A percentile compares a stretch with the other conserved stretches of the same genome.
Conservation (phyloP, 2,113 vertebrate genomes). For the Malaclemys terrapin region DNA sequence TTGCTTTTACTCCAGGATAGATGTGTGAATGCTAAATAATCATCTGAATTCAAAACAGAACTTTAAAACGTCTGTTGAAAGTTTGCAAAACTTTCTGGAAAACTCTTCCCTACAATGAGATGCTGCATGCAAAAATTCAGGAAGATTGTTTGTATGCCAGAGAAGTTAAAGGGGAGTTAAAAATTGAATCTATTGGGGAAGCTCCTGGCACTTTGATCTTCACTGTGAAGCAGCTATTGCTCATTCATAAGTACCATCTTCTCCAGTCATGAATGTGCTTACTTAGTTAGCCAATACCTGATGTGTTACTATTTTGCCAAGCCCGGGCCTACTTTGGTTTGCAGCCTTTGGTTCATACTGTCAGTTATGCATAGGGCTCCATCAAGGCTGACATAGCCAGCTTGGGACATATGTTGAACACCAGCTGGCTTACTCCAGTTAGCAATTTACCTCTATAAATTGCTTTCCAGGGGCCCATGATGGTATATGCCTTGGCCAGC, state of each 20-base stretch:
- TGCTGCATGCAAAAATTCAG: not conserved
- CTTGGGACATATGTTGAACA: not conserved
- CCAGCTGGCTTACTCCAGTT: not conserved
- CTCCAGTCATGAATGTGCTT: not conserved
- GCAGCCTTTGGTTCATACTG: not conserved
- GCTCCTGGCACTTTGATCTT: not conserved
- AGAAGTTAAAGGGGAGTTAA: not conserved
- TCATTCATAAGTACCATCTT: not conserved
- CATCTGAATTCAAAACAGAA: not conserved
- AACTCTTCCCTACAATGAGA: not conserved
- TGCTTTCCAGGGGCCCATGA: not conserved
- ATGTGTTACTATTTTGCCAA: not conserved
- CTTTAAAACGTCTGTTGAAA: not conserved
- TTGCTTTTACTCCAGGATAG: not conserved
- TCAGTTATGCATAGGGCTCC: not conserved
- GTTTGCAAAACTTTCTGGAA: not conserved
- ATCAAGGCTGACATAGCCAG: not conserved
- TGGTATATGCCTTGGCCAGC: not conserved
- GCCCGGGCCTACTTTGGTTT: not conserved
- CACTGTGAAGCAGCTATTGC: not conserved
- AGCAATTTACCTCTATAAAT: not conserved
- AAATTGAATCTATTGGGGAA: not conserved
- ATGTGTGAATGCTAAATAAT: not conserved
- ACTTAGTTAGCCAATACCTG: not conserved
- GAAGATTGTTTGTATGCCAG: not conserved